phyloP scores from a whole-genome alignment of 2,888 invertebrate species.

The Psococerastis gibbosa region DNA sequence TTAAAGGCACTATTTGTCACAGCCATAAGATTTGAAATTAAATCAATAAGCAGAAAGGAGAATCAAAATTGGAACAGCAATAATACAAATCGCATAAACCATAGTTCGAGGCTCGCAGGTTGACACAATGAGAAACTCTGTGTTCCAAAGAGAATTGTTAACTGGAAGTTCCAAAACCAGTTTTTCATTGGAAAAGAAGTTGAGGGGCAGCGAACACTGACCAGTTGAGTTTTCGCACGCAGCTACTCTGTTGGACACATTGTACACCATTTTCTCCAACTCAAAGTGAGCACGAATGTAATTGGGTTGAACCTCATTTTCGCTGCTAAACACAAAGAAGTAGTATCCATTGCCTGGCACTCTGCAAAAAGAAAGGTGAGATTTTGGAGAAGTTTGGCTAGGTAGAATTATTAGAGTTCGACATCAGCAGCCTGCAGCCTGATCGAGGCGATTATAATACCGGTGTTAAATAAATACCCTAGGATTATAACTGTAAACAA shows the following conservation, averaged over 20 bases:
- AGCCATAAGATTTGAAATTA: no score
- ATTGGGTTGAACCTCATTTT: conserved; percentile 55
- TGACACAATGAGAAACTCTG: conserved; percentile 50
- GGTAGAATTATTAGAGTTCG: no score
- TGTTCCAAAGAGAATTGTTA: conserved; percentile 50
- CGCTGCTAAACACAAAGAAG: conserved; percentile 66
- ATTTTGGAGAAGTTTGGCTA: no score
- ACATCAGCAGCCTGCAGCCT: no score
- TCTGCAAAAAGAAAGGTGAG: no score
- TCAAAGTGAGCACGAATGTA: conserved; percentile 48
- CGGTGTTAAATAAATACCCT: no score
- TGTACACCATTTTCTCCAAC: conserved; percentile 48
- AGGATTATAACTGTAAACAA: no score
- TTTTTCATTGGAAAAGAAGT: conserved; percentile 48
- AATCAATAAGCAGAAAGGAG: conserved; percentile 42
- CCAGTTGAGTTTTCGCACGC: conserved; percentile 42
- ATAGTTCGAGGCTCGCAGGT: conserved; percentile 55
- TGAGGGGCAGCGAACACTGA: conserved; percentile 41
- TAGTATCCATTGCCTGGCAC: conserved; percentile 60
- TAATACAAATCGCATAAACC: conserved; percentile 44
- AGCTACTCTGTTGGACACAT: conserved; percentile 38
- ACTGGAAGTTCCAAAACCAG: conserved; percentile 49
- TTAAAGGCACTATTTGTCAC: neutral
- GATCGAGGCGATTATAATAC: no score
- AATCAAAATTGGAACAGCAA: conserved; percentile 51